Conservation (phyloP, 37 sponge, comb jelly and placozoan genomes). For the Hexactinellida sp. region DNA sequence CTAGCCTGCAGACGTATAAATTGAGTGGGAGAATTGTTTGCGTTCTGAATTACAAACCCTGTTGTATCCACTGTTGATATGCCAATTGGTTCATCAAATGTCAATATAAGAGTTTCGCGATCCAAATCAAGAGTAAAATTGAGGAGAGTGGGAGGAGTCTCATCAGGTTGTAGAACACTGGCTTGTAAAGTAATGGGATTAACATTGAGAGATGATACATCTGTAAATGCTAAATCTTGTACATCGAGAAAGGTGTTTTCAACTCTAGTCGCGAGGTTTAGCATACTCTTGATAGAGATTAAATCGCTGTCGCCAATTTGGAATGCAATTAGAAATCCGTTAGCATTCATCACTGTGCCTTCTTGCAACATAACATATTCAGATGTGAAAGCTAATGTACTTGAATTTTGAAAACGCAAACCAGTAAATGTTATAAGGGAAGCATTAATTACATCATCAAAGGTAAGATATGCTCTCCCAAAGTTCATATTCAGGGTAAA, state of each 20-base stretch:
- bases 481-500: conserved; percentile 23
- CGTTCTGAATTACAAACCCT: conserved; percentile 64
- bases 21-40: neutral
- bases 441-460: conserved; percentile 23
- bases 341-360: neutral
- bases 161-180: conserved; percentile 39
- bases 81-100: conserved; percentile 68
- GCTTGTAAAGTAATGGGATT: conserved; percentile 23
- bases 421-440: neutral
- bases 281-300: conserved; percentile 47
- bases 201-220: neutral
- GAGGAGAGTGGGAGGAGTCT: conserved; percentile 44
- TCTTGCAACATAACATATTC: neutral
- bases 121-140: conserved; percentile 58
- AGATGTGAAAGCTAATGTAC: neutral
- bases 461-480: neutral
- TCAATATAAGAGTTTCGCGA: conserved; percentile 52
- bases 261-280: conserved; percentile 33
- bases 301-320: conserved; percentile 29
- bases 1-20: neutral
- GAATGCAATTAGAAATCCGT: conserved; percentile 21
- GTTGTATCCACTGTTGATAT: conserved; percentile 39
- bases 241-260: conserved; percentile 53
- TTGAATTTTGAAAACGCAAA: neutral
- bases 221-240: neutral